Conservation (phyloP, 2,797 vertebrate genomes). For the Chrosomus eos region DNA sequence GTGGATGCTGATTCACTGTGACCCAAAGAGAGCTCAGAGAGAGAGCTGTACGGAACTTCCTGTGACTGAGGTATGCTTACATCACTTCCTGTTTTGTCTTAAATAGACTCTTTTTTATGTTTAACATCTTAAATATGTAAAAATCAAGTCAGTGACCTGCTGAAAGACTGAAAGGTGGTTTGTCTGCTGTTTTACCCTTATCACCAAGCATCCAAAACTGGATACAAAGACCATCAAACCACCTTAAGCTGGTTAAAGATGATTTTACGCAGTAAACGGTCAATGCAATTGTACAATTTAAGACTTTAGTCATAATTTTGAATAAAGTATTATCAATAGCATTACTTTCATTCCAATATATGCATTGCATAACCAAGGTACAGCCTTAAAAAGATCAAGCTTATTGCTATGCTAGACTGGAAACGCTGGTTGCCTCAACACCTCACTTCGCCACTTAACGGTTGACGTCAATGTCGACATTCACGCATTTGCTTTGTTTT, state of each 20-base stretch:
- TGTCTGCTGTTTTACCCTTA: neutral
- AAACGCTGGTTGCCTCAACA: constrained; percentile 26
- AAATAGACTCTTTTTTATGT: neutral
- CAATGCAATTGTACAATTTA: neutral
- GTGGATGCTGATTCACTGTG: constrained; percentile 87
- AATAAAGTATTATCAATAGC: neutral
- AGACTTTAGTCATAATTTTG: neutral
- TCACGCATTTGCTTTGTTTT: constrained; percentile 43
- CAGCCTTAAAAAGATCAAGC: neutral
- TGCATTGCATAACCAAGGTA: neutral
- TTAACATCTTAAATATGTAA: neutral
- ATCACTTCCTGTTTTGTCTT: constrained; percentile 7
- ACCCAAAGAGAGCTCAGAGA: constrained; percentile 83
- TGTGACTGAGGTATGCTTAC: constrained; percentile 73
- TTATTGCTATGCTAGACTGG: neutral
- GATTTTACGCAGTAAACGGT: neutral
- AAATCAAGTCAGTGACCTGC: neutral
- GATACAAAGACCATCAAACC: neutral
- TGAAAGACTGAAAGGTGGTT: neutral
- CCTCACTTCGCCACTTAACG: neutral
- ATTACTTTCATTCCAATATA: neutral
- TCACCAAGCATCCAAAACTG: neutral
- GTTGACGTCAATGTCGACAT: constrained; percentile 4
- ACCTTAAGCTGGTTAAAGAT: neutral
- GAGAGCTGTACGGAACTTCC: constrained; percentile 84